Base-by-base conservation (phyloP, 2,888 invertebrate genomes). In the Catocala fraxini region DNA sequence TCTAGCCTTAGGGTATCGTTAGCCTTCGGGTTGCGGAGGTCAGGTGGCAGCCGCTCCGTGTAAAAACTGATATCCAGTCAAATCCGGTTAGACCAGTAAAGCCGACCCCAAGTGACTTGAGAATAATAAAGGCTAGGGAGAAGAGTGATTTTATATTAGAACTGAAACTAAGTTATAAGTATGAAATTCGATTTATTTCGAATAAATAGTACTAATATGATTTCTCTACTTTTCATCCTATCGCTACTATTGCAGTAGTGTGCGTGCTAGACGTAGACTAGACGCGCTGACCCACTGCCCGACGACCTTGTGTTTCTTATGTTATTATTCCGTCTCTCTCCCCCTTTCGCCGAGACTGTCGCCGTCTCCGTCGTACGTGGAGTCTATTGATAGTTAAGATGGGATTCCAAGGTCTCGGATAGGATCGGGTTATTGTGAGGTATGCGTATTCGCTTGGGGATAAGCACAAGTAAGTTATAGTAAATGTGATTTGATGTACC, bases 211-310 rank as follows among this genome's bases (percentile, higher is more conserved):
- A 39, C 11, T 11, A 5, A 11, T 13, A 46, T 6, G 43, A 25
- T 25, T 25, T 41, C 5, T 42, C 10, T 1, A 54, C 46, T 63
- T 82, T 70, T 59, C 79, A 63, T 89, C 77, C 89, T 63, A 68
- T 72, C 90, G 58, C 49, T 92, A 87, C 86, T 58, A 63, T 60
- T 63, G 64, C 71, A 66, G 68, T 77, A 83, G 93, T 93, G 93
- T 92, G 93, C 68, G 91, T 89, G 80, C 92, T 93, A 94, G 94
- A 94, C 94, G 84, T 72, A 82, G 88, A 86, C 94, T 94, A 94
- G 94, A 94, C 94, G 82, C 76, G 80, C 82, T 93, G 94, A 94
- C 94, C 94, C 89, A 94, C 89, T 93, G 92, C 85, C 91, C 90
- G 90, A 74, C 86, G 92, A 92, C 93, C 92, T 94, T 92, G 92